Evolutionary conservation across 2,888 invertebrate genomes (phyloP).

Genomic region (Callyntrura guangdongensis): DNA sequence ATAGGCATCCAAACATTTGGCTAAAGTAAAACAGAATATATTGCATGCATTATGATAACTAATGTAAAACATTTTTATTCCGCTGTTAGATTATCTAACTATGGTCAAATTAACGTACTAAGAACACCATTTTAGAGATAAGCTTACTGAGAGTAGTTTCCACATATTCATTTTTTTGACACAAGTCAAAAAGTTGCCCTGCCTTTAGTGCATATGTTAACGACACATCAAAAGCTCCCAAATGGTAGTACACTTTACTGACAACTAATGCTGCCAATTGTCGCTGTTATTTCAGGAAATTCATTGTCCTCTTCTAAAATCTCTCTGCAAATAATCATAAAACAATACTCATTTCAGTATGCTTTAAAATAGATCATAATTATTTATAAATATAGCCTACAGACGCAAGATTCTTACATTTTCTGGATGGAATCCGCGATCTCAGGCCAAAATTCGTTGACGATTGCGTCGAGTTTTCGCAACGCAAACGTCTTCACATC

Average conservation of each 20-base stretch:
- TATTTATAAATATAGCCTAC: neutral
- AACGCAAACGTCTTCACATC: slow-evolving; percentile 98
- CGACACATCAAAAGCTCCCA: slow-evolving; percentile 98
- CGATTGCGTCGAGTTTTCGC: slow-evolving; percentile 96
- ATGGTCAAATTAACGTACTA: too few relatives aligned
- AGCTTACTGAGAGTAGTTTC: slow-evolving; percentile 94
- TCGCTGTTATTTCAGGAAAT: slow-evolving; percentile 91
- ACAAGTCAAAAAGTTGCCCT: slow-evolving; percentile 96
- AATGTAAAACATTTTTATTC: too few relatives aligned
- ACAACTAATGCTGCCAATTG: slow-evolving; percentile 98
- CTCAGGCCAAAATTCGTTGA: slow-evolving; percentile 99
- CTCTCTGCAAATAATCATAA: slow-evolving; percentile 88
- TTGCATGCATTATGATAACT: too few relatives aligned
- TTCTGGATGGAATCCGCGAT: slow-evolving; percentile 99
- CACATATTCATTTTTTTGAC: slow-evolving; percentile 96
- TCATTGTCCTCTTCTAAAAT: slow-evolving; percentile 94
- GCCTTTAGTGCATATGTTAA: slow-evolving; percentile 99
- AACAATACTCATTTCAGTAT: neutral
- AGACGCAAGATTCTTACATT: slow-evolving; percentile 89
- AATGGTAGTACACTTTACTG: slow-evolving; percentile 99
- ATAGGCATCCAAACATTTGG: slow-evolving; percentile 99
- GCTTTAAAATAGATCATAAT: slow-evolving; percentile 12
- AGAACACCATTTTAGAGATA: neutral
- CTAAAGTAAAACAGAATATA: slow-evolving; percentile 86
- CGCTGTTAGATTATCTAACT: too few relatives aligned